Base-by-base conservation (phyloP, 2,797 vertebrate genomes). In the Ambastaia sidthimunki region DNA sequence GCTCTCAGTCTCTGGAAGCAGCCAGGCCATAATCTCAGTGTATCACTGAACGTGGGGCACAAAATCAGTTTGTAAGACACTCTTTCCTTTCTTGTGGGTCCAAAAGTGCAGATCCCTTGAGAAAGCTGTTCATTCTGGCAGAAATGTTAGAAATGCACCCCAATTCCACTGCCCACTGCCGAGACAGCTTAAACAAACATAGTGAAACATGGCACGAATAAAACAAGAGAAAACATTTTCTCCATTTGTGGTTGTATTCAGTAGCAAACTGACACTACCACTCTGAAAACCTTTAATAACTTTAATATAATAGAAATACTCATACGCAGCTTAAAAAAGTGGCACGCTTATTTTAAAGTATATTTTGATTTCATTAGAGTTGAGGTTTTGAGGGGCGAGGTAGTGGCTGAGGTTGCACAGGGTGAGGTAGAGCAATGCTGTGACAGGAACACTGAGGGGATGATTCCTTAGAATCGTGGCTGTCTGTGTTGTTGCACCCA, bases 131-230 rank as follows among this genome's bases (percentile, higher is more conserved):
- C 69, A 78, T 74, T 31, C 59, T 71, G 28, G 37, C 59, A 59
- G 60, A 72, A 67, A 63, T 78, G 69, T 73, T 34, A 79, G 70
- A 78, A 72, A 76, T 59, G 74, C 62, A 70, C 50, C 84, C 55
- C 68, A 60, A 73, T 80, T 41, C 55, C 65, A 82, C 28, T 80
- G 78, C 74, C 50, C 65, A 82, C 28, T 76, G 78, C 77, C 31
- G 19, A 78, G 69, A 74, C 74, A 80, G 31, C 68, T 47, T 74
- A 75, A 81, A 79, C 75, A 84, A 86, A 74, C 80, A 76, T 25
- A 19, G n/a, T 78, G 66, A 71, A 57, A 62, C 37, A 28, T 37
- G 55, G 57, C 21, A 19, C 69, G 69, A 28, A 59, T 73, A 41
- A 63, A 57, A 59, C 21, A 60, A 52, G 19, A 13, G 50, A 48